A percentile compares a stretch with the other conserved stretches of the same genome.
Conservation (phyloP, 53 echinoderm and acorn worm genomes). For the Paelopatides confundens region DNA sequence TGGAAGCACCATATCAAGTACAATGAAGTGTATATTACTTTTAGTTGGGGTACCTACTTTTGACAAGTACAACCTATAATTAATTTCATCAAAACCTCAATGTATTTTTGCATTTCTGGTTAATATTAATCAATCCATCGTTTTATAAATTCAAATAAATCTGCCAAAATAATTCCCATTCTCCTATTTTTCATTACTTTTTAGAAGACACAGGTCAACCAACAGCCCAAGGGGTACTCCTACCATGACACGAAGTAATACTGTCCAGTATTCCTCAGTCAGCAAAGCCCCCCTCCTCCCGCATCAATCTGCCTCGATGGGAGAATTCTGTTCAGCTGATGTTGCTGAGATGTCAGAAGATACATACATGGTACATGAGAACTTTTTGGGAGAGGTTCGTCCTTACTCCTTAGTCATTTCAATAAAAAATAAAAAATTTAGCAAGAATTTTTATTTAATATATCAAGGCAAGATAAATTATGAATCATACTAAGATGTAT, state of each 20-base stretch:
- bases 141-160: no score
- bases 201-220: slow-evolving; percentile 6
- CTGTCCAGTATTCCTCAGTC: slow-evolving; percentile 1
- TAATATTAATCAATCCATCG: no score
- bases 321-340: neutral
- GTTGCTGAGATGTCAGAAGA: neutral
- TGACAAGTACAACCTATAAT: no score
- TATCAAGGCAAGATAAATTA: no score
- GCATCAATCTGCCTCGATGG: neutral
- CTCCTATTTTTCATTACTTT: neutral
- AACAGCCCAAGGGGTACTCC: slow-evolving; percentile 32
- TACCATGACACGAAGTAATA: slow-evolving; percentile 5
- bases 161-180: neutral
- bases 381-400: neutral
- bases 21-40: neutral
- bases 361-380: slow-evolving; percentile 15
- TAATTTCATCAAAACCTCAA: no score
- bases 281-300: neutral
- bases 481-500: no score
- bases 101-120: no score
- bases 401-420: neutral
- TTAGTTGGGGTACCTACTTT: neutral
- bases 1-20: no score
- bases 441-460: no score
- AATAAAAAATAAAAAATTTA: no score